These are phyloP conservation scores for Pachycephus smyrnensis DNA, from an alignment of 2,888 invertebrate genomes.

Conservation along the genomic window DNA sequence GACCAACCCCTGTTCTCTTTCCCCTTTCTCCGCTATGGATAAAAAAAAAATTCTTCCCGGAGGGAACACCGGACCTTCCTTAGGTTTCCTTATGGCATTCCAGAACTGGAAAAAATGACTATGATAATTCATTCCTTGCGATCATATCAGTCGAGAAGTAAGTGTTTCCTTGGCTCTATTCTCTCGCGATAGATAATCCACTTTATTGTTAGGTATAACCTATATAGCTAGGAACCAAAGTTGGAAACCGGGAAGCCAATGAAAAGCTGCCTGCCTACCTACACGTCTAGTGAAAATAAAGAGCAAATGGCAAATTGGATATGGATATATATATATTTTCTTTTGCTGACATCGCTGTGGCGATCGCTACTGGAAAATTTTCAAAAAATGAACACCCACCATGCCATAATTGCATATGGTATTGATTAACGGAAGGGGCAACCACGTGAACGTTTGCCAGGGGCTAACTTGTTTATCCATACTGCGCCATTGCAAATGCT, in stretches of 20 bases:
- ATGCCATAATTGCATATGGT: neutral
- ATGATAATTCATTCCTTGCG: slow-evolving; percentile 21
- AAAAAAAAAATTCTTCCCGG: neutral
- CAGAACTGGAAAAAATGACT: slow-evolving; percentile 17
- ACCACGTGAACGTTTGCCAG: neutral
- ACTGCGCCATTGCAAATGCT: neutral
- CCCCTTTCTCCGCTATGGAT: neutral
- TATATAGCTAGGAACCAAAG: neutral
- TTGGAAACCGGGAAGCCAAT: neutral
- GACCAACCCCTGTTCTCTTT: slow-evolving; percentile 6
- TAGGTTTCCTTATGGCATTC: slow-evolving; percentile 22
- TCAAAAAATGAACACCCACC: neutral
- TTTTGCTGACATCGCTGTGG: neutral
- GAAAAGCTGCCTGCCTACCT: neutral
- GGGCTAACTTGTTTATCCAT: neutral
- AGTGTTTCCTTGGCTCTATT: neutral
- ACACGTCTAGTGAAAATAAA: neutral
- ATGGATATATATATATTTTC: neutral
- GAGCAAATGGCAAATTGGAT: neutral
- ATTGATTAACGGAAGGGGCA: neutral
- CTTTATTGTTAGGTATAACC: neutral
- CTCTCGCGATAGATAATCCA: neutral
- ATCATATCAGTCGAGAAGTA: slow-evolving; percentile 13
- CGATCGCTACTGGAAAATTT: neutral
- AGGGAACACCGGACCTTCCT: slow-evolving; percentile 6